phyloP scores from a whole-genome alignment of 2,797 vertebrate genomes.

The Squalus acanthias region DNA sequence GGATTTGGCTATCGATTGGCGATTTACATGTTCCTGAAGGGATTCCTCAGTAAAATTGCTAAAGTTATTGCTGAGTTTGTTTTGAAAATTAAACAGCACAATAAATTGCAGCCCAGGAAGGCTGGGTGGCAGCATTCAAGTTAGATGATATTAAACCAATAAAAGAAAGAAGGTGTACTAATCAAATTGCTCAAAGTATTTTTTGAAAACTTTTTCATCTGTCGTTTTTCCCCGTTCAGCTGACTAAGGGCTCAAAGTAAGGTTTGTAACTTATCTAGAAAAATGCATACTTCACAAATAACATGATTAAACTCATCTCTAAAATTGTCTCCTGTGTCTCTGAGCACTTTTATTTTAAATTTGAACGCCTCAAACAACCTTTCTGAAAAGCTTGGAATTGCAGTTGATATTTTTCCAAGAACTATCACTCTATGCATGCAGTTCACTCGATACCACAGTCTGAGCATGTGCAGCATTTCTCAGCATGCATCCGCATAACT shows the following conservation, averaged over 20 bases:
- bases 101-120: conserved; percentile 65
- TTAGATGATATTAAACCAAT: not conserved
- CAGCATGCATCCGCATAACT: not conserved
- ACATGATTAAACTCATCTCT: not conserved
- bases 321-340: not conserved
- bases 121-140: conserved; percentile 57
- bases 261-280: conserved; percentile 4
- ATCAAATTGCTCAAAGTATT: not conserved
- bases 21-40: conserved; percentile 56
- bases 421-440: conserved; percentile 6
- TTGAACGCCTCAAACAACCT: not conserved
- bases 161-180: not conserved
- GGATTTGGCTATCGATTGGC: conserved; percentile 67
- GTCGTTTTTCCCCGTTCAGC: conserved; percentile 20
- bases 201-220: not conserved
- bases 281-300: conserved; percentile 20
- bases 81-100: conserved; percentile 54
- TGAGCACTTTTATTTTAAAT: not conserved
- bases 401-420: not conserved
- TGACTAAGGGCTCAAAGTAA: conserved; percentile 23
- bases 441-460: not conserved
- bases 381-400: conserved; percentile 17
- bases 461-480: not conserved
- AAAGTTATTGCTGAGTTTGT: conserved; percentile 53
- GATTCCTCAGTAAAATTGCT: conserved; percentile 59